Evolutionary conservation across 2,888 invertebrate genomes (phyloP), one percentile per base, ranked within the genome.

Genomic region (Dryobota labecula): DNA sequence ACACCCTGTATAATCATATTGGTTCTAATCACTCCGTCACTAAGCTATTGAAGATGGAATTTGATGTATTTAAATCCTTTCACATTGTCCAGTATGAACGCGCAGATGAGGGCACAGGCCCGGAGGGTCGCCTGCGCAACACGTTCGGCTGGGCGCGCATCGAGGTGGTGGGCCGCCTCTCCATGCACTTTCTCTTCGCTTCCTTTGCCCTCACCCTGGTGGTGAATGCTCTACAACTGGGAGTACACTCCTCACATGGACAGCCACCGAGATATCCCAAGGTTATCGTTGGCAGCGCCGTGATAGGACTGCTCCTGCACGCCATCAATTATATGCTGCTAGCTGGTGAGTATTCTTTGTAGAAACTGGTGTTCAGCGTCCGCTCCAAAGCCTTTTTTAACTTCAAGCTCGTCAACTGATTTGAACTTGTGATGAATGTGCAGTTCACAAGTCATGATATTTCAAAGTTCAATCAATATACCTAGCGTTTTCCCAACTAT

Each of bases 111-210:
- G 87, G 96, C 90, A 84, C 97, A 92, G 96, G 95, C 0, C 90
- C 93, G 7, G 98, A 98, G 83, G 96, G 98, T 83, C 97, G 97
- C 72, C 95, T 98, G 72, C 97, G 97, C 76, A 99, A 98, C 91
- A 99, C 99, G 0, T 99, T 99, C 87, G 99, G 99, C 13, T 99
- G 99, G 99, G 98, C 98, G 4, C 97, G 99, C 80, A 98, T 98
- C 65, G 98, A 99, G 87, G 98, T 99, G 24, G 96, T 98, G 11
- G 97, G 98, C 54, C 97, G 98, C 95, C 94, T 98, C 56, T 97
- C 98, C 5, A 98, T 98, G 64, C 98, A 98, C 91, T 97, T 98
- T 51, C 97, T 98, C 83, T 96, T 98, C 78, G 97, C 97, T 0
- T 98, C 99, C 0, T 97, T 99, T 75, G 97, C 98, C 58, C 98